phyloP scores from a whole-genome alignment of 2,797 vertebrate species.

The Australoheros facetus region DNA sequence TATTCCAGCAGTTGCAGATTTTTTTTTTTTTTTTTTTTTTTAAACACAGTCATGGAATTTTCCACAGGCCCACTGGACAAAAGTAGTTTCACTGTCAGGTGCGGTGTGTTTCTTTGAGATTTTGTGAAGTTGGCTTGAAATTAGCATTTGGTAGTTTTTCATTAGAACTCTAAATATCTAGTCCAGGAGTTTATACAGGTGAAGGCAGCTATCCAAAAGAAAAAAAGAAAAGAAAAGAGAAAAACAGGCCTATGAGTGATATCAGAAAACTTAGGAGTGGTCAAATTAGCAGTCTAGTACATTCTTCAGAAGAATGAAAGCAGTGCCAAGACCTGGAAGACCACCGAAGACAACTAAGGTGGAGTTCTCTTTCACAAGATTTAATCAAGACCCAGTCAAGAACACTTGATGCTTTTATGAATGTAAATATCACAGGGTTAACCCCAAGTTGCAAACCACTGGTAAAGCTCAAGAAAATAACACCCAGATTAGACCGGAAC shows the following conservation, averaged over 20 bases:
- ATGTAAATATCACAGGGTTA: constrained; percentile 1
- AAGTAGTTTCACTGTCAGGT: not conserved
- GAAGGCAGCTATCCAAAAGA: not conserved
- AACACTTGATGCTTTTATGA: not conserved
- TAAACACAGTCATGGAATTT: too few relatives aligned
- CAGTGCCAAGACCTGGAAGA: not conserved
- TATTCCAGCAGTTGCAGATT: not conserved
- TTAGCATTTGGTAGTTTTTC: not conserved
- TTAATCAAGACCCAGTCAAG: not conserved
- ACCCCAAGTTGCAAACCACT: not conserved
- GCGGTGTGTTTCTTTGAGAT: not conserved
- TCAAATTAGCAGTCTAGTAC: too few relatives aligned
- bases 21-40: not conserved
- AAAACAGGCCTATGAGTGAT: not conserved
- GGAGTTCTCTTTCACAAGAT: not conserved
- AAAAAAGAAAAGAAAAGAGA: not conserved
- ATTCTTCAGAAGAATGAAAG: too few relatives aligned
- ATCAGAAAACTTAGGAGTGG: not conserved
- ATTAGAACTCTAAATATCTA: not conserved
- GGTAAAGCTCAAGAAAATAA: not conserved
- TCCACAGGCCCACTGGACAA: not conserved
- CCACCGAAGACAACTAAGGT: not conserved
- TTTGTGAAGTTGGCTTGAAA: not conserved
- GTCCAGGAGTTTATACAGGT: not conserved
- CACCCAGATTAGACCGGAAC: not conserved